A percentile compares a stretch with the other conserved stretches of the same genome.
phyloP scores from a whole-genome alignment of 2,888 invertebrate species.

The Chydorus sphaericus region DNA sequence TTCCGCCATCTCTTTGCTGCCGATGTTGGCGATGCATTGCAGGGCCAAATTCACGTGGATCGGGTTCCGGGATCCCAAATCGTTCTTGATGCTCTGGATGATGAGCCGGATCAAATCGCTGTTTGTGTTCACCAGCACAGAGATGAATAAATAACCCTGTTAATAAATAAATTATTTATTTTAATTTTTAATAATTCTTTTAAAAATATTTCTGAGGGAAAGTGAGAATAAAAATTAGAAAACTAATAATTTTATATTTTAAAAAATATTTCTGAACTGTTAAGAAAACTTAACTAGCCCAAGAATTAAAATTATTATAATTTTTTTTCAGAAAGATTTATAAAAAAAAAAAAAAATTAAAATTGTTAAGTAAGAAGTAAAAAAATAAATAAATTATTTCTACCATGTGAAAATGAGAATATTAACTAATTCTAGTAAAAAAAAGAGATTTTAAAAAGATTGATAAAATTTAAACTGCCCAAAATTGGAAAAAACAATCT shows the following conservation, averaged over 20 bases:
- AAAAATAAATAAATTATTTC: too few species aligned
- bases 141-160: constrained; percentile 97
- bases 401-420: too few species aligned
- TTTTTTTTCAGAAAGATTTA: too few species aligned
- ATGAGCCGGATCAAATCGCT: constrained; percentile 98
- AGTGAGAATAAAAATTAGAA: constrained; percentile 5
- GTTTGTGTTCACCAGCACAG: constrained; percentile 95
- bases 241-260: constrained; percentile 2
- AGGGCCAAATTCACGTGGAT: constrained; percentile 96
- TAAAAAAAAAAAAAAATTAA: too few species aligned
- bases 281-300: too few species aligned
- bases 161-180: constrained; percentile 30
- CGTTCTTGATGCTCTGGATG: constrained; percentile 98
- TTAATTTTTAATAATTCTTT: not conserved
- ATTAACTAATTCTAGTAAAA: too few species aligned
- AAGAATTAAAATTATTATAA: too few species aligned
- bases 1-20: constrained; percentile 99
- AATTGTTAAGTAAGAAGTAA: too few species aligned
- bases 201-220: not conserved
- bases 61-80: constrained; percentile 88
- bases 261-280: too few species aligned
- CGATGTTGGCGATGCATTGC: constrained; percentile 99
- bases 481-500: too few species aligned
- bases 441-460: too few species aligned
- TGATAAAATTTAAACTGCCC: too few species aligned